Conservation (phyloP, 2,797 vertebrate genomes). For the Toxotes lorentzi region DNA sequence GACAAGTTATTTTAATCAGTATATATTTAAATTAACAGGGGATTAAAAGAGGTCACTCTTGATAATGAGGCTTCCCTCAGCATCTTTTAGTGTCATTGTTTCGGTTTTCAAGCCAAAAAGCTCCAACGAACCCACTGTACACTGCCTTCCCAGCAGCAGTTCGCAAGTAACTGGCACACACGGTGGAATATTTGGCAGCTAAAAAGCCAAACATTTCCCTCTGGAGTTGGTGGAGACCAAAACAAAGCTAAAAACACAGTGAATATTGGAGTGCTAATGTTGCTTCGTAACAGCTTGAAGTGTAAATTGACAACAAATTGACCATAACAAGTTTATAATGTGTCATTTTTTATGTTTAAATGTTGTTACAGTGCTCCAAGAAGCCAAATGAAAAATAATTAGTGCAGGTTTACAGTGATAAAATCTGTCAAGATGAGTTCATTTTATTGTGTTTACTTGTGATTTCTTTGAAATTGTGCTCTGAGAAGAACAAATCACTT, state of each 20-base stretch:
- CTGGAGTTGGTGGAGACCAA: neutral
- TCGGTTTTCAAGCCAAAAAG: no score
- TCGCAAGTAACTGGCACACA: neutral
- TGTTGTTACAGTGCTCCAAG: neutral
- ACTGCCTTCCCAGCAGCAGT: no score
- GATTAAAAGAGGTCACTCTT: no score
- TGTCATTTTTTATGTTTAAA: neutral
- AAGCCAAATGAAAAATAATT: neutral
- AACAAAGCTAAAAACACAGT: neutral
- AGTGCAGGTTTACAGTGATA: neutral
- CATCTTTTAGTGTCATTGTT: neutral
- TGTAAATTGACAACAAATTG: neutral
- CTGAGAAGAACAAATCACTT: neutral
- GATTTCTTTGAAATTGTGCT: neutral
- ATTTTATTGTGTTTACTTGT: neutral
- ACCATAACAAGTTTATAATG: neutral
- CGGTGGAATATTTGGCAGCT: neutral
- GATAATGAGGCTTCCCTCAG: neutral
- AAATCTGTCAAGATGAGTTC: neutral
- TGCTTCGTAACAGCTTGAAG: neutral
- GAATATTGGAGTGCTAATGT: neutral
- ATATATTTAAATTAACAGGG: neutral
- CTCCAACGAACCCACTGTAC: no score
- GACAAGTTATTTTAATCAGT: neutral
- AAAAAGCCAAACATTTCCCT: neutral